Evolutionary conservation across 2,888 invertebrate species (phyloP), one percentile per base, ranked within the genome.

Genomic region (Rhopalosiphum nymphaeae): DNA sequence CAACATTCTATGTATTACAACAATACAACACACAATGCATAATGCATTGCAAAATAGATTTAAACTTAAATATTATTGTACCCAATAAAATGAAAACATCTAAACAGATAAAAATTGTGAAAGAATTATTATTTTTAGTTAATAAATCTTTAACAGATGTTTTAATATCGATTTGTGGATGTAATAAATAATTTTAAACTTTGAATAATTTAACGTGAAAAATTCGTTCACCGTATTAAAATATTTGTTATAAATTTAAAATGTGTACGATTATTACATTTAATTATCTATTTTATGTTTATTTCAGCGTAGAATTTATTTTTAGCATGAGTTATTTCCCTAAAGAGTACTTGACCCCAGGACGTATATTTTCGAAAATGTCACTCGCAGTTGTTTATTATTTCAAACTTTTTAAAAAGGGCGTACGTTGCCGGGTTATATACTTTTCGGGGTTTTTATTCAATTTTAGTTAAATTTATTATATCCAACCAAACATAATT

Each of bases 351-450:
- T 89, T 46, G n/a, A 61, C 21, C 61, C 46, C 61, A 36, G 44
- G 86, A 61, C n/a, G 21, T 46, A 46, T 86, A 91, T 56, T 91
- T 92, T 61, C 57, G 3, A 61, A 92, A 92, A 92, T 61, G 91
- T 92, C 36, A 92, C 86, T 91, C 57, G 57, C 29, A 61, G 25
- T 92, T 61, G 86, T 61, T 86, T 92, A 86, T 61, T 92, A 91
- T 57, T 16, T 36, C 46, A 61, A 91, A 26, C 13, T 92, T 87
- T 92, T 57, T 86, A 46, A 85, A 91, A 91, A 5, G 29, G 56
- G 85, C 21, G 10, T 44, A n/a, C 56, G n/a, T 16, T 53, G 67
- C n/a, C 16, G 21, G 26, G 42, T n/a, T 53, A 21, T 78, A 44
- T 11, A 16, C 0, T 57, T 91, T 46, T 29, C 26, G 25, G 21